Conservation (phyloP, 2,888 invertebrate species). For the Ennomos fuscantarius region DNA sequence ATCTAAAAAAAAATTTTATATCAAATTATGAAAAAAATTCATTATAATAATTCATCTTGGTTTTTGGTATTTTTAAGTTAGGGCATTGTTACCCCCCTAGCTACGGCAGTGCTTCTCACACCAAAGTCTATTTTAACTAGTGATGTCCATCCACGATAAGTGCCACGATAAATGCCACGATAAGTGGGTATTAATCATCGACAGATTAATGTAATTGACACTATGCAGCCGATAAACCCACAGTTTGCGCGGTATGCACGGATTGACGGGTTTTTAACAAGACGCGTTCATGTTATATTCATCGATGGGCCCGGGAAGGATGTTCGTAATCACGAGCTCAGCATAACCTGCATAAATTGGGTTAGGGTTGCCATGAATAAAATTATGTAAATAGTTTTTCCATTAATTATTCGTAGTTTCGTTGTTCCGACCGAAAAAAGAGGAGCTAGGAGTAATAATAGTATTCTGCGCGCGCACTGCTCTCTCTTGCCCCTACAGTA, state of each 20-base stretch:
- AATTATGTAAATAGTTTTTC: neutral
- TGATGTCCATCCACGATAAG: constrained; percentile 28
- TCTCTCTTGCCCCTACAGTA: no score
- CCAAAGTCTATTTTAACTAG: constrained; percentile 19
- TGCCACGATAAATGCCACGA: constrained; percentile 1
- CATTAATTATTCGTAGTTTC: neutral
- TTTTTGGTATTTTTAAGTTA: no score
- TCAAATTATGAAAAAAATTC: no score
- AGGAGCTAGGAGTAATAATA: no score
- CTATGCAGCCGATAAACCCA: constrained; percentile 67
- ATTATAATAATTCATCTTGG: no score
- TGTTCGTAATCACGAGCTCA: constrained; percentile 70
- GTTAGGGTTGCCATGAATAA: constrained; percentile 53
- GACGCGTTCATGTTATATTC: constrained; percentile 72
- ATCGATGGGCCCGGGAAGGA: constrained; percentile 61
- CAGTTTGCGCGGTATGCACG: constrained; percentile 61
- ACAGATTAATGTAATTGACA: constrained; percentile 47
- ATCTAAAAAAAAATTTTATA: no score
- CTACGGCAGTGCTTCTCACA: neutral
- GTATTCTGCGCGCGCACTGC: no score
- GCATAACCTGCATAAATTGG: constrained; percentile 52
- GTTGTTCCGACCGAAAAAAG: no score
- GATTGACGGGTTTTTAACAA: constrained; percentile 81
- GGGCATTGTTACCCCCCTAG: no score
- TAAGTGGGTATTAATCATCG: constrained; percentile 35